Evolutionary conservation across 2,113 vertebrate genomes (phyloP).

Genomic region (Pteronura brasiliensis): DNA sequence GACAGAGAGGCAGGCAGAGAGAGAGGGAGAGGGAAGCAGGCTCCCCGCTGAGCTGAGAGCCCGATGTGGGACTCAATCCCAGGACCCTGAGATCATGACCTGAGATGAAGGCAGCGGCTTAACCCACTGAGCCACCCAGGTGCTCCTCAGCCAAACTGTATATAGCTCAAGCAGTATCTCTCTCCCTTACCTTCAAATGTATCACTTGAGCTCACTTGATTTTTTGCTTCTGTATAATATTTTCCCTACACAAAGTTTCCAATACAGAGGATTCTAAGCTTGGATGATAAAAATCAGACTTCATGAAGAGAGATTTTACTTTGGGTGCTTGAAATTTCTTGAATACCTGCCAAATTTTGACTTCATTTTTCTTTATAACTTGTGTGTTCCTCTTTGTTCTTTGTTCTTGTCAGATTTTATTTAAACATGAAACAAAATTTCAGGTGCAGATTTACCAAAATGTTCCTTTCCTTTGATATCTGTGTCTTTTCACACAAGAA

Average conservation of each 20-base stretch:
- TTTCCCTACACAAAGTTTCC: background rate
- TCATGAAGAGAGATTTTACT: background rate
- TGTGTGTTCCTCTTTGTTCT: background rate
- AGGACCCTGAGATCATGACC: no score
- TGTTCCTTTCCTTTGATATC: background rate
- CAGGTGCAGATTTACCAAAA: background rate
- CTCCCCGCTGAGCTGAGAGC: no score
- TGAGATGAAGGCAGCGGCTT: no score
- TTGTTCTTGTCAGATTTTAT: conserved; percentile 24
- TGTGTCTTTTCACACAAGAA: background rate
- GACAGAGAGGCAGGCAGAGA: no score
- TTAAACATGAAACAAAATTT: conserved; percentile 18
- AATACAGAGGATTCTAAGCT: background rate
- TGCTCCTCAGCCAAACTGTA: background rate
- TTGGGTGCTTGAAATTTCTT: background rate
- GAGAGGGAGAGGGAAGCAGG: no score
- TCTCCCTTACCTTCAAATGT: background rate
- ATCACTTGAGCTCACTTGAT: background rate
- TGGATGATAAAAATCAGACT: background rate
- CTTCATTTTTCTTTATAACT: background rate
- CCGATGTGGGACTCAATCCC: no score
- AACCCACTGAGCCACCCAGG: no score
- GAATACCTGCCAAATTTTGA: background rate
- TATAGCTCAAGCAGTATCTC: background rate
- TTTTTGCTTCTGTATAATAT: background rate